Evolutionary conservation across 92 coral and sea anemone species (phyloP).

Genomic region (Epizoanthus illoricatus): DNA sequence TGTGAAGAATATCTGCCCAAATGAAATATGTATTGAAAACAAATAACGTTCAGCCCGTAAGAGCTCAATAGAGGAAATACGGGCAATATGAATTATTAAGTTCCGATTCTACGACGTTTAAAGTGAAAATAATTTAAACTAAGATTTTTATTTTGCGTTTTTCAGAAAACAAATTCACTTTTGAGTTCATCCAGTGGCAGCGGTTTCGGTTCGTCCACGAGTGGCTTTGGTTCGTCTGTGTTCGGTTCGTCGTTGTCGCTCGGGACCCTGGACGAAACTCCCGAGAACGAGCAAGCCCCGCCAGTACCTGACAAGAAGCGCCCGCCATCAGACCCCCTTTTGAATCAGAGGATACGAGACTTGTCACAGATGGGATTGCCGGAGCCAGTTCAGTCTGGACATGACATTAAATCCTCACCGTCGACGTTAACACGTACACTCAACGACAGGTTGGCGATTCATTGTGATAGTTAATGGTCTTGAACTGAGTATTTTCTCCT

Average conservation of each 20-base stretch:
- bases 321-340: conserved; percentile 53
- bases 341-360: conserved; percentile 24
- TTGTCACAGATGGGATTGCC: conserved; percentile 5
- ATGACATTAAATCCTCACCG: not conserved
- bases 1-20: too few species aligned
- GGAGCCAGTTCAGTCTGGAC: not conserved
- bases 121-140: too few species aligned
- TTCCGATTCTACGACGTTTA: too few species aligned
- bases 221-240: conserved; percentile 28
- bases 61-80: too few species aligned
- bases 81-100: too few species aligned
- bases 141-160: not conserved
- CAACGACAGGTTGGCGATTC: conserved; percentile 18
- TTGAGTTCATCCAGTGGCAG: conserved; percentile 32
- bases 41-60: too few species aligned
- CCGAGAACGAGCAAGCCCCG: conserved; percentile 65
- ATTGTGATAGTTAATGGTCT: not conserved
- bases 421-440: not conserved
- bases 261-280: conserved; percentile 63
- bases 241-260: conserved; percentile 56
- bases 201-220: conserved; percentile 32
- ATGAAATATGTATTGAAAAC: too few species aligned
- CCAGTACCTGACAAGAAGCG: conserved; percentile 76
- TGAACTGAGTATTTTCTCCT: too few species aligned
- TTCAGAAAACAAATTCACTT: conserved; percentile 5